Base-by-base conservation (phyloP, 2,113 vertebrate species). In the Neotragus moschatus region DNA sequence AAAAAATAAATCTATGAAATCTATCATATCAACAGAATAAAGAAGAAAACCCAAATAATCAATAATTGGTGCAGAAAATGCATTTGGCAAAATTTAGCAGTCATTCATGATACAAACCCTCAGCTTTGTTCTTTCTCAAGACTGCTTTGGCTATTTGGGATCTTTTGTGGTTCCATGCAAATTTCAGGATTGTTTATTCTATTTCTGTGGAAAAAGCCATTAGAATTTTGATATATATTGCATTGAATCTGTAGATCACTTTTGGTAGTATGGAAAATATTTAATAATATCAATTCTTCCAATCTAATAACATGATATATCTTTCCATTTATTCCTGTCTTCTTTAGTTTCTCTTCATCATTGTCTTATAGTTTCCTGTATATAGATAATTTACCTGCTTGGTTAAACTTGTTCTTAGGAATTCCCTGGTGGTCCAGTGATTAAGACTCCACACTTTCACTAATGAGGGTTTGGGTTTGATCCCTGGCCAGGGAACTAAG, bases 21-120 rank as follows among this genome's bases (percentile, higher is more conserved):
- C 5, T 49, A 88, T 88, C 61, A 55, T 63, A 86, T 39, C 55
- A 96, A 45, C 15, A 88, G 25, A 60, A 16, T 94, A 94, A 96
- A 82, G 47, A 95, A 81, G 28, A 80, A 90, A 94, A 91, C 56
- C 13, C 33, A 88, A 47, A 33, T 73, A 90, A 92, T 81, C n/a
- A 93, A 56, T 91, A 79, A 91, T 77, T 97, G 53, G 66, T 85
- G 43, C 81, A 60, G 11, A 96, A 90, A 96, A 93, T 33, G 17
- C 39, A 94, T 93, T 88, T 97, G 66, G 58, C 45, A 84, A 73
- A 94, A 96, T 75, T 90, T 56, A 92, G 60, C 60, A 87, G 2
- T 86, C 30, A 75, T 86, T 95, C 13, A 30, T 91, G 7, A 53
- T 81, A 49, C 81, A 92, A 84, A 7, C 11, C 80, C 43, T 84